Percentiles rank a stretch among this genome's conserved stretches.
phyloP scores from a whole-genome alignment of 2,113 vertebrate genomes.

The Raphicerus campestris region DNA sequence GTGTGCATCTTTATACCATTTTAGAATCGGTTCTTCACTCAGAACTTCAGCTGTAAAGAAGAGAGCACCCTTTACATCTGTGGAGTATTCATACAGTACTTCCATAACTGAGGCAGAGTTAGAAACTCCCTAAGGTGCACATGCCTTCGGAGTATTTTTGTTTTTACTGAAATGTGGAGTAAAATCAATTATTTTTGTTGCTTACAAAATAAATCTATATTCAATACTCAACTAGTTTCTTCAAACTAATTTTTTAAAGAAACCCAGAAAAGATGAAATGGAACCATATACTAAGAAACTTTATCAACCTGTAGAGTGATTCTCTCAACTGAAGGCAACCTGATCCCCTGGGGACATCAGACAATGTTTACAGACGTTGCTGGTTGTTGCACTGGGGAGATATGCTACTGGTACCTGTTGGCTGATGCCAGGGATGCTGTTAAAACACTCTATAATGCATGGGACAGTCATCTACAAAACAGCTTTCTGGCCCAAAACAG shows the following conservation, averaged over 20 bases:
- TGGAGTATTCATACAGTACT: not conserved
- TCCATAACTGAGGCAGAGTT: not conserved
- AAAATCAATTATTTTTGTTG: not conserved
- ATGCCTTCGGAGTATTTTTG: not conserved
- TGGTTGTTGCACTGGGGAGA: not conserved
- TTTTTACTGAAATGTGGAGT: not conserved
- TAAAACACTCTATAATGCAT: not conserved
- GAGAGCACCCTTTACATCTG: not conserved
- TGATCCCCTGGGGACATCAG: not conserved
- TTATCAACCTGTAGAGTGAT: not conserved
- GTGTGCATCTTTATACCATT: constrained; percentile 96
- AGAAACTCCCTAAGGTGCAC: not conserved
- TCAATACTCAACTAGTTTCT: not conserved
- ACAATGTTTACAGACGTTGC: not conserved
- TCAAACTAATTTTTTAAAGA: not conserved
- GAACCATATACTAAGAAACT: not conserved
- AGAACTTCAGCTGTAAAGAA: constrained; percentile 90
- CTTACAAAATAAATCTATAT: not conserved
- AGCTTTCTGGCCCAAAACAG: not conserved
- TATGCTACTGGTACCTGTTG: not conserved
- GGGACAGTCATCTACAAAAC: not conserved
- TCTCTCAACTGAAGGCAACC: not conserved
- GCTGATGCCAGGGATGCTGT: not conserved
- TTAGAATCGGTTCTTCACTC: constrained; percentile 98
- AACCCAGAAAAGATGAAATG: not conserved